Conservation (phyloP, 2,888 invertebrate species). For the Creontiades dilutus region DNA sequence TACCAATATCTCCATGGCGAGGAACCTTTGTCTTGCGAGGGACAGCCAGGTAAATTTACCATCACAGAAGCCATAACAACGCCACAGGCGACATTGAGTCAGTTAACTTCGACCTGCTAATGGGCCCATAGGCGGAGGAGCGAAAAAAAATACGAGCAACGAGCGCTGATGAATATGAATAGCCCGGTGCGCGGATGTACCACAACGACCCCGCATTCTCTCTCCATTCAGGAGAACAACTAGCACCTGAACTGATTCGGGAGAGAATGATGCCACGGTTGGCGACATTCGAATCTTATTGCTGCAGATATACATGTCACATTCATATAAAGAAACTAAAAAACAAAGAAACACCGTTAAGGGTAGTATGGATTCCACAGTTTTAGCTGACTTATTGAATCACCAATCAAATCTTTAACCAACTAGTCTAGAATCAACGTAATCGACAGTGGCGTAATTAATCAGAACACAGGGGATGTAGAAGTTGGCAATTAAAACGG, state of each 20-base stretch:
- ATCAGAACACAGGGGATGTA: too few species aligned
- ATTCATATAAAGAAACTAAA: too few species aligned
- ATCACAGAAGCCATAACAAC: neutral
- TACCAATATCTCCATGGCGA: neutral
- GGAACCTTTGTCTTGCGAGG: too few species aligned
- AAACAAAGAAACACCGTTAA: too few species aligned
- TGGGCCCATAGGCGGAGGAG: constrained; percentile 7
- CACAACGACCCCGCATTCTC: constrained; percentile 47
- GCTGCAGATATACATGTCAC: too few species aligned
- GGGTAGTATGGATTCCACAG: too few species aligned
- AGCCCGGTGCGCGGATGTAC: constrained; percentile 44
- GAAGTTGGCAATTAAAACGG: too few species aligned
- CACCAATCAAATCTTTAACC: too few species aligned
- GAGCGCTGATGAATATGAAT: constrained; percentile 55
- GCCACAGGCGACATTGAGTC: neutral
- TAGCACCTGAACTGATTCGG: constrained; percentile 11
- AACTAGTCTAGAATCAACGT: too few species aligned
- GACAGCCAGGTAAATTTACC: neutral
- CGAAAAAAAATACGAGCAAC: constrained; percentile 33
- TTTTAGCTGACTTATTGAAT: too few species aligned
- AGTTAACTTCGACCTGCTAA: constrained; percentile 35
- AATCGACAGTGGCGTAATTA: too few species aligned
- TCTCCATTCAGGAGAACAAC: neutral
- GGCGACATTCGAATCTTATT: too few species aligned
- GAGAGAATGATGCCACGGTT: constrained; percentile 12